Evolutionary conservation across 2,888 invertebrate genomes (phyloP).

Genomic region (Abscondita cerata): DNA sequence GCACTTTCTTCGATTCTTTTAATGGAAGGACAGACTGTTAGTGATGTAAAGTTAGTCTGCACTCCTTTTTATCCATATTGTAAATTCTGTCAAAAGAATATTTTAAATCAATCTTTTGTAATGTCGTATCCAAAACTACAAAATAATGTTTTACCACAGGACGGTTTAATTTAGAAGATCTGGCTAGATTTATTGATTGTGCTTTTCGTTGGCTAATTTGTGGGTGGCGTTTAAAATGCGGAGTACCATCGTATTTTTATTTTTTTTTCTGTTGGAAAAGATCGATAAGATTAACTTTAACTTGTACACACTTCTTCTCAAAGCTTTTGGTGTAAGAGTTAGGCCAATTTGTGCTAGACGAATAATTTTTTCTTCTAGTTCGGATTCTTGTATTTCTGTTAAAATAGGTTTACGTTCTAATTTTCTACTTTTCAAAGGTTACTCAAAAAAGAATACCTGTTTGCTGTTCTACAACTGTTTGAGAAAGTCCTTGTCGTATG

Average conservation of each 20-base stretch:
- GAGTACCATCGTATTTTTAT: slow-evolving; percentile 3
- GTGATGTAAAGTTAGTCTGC: slow-evolving; percentile 3
- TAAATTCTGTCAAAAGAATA: slow-evolving; percentile 32
- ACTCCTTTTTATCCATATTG: neutral
- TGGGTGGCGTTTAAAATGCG: slow-evolving; percentile 33
- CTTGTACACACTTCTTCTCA: neutral
- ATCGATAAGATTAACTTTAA: neutral
- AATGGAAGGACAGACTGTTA: neutral
- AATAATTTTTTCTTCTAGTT: neutral
- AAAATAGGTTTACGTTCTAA: neutral
- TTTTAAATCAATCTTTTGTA: slow-evolving; percentile 15
- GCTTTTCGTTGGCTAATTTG: slow-evolving; percentile 40
- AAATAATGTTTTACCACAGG: slow-evolving; percentile 43
- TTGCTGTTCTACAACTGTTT: no score
- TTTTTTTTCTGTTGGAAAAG: neutral
- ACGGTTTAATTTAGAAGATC: slow-evolving; percentile 40
- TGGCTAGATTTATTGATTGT: slow-evolving; percentile 44
- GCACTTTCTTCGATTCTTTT: slow-evolving; percentile 34
- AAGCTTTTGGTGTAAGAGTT: neutral
- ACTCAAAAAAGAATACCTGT: no score
- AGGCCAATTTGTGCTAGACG: neutral
- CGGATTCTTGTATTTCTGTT: neutral
- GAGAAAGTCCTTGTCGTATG: no score
- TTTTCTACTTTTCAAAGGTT: no score
- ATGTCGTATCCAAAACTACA: slow-evolving; percentile 32